Percentiles rank a stretch among this genome's conserved stretches.
Evolutionary conservation across 30 jellyfish, hydroid and myxozoan genomes (phyloP).

Genomic region (Catostylus mosaicus): DNA sequence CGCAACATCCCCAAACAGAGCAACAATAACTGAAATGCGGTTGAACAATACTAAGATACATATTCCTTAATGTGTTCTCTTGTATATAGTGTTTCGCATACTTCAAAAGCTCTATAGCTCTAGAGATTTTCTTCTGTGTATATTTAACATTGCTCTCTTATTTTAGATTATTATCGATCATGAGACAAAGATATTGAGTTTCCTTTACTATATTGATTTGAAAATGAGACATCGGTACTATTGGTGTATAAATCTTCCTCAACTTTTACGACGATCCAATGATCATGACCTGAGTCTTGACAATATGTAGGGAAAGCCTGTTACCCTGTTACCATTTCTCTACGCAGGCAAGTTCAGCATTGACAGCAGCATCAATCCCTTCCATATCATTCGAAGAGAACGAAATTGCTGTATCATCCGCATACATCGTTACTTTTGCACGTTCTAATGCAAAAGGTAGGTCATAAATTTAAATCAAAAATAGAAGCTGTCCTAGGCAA

Average conservation of each 20-base stretch:
- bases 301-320: not conserved
- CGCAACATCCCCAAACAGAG: constrained; percentile 46
- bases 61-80: constrained; percentile 20
- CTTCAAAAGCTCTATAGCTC: constrained; percentile 8
- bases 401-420: constrained; percentile 36
- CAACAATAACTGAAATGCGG: constrained; percentile 31
- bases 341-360: constrained; percentile 38
- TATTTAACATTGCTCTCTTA: not conserved
- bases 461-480: constrained; percentile 5
- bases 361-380: constrained; percentile 44
- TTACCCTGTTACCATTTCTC: constrained; percentile 20
- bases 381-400: constrained; percentile 31
- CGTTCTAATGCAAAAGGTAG: not conserved
- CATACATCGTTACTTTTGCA: constrained; percentile 26
- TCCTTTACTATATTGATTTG: not conserved
- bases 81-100: constrained; percentile 35
- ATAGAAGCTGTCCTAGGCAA: constrained; percentile 49
- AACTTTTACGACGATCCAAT: constrained; percentile 20
- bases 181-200: constrained; percentile 9
- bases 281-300: constrained; percentile 16
- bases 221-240: constrained; percentile 17
- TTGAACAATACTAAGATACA: constrained; percentile 3
- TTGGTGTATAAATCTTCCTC: constrained; percentile 23
- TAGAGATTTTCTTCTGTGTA: not conserved
- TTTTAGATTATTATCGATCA: constrained; percentile 10